Percentiles rank a stretch among this genome's conserved stretches.
phyloP scores from a whole-genome alignment of 2,888 invertebrate genomes.

The Eledona agricola region DNA sequence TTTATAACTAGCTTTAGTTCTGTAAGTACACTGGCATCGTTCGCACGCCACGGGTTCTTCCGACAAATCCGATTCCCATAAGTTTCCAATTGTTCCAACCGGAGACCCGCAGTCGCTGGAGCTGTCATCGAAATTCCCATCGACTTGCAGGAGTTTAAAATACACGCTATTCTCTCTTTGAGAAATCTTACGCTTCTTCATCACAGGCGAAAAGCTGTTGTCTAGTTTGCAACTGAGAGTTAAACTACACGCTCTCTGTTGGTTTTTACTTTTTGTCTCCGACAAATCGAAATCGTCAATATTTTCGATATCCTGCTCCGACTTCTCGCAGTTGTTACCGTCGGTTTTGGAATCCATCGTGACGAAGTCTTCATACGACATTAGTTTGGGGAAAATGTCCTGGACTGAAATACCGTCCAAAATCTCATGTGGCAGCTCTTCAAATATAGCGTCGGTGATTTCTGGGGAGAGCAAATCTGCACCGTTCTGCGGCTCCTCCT shows the following conservation, averaged over 20 bases:
- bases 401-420: conserved; percentile 87
- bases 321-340: conserved; percentile 49
- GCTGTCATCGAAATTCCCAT: conserved; percentile 66
- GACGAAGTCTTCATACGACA: conserved; percentile 74
- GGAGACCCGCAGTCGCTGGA: conserved; percentile 63
- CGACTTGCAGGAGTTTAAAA: conserved; percentile 66
- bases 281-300: conserved; percentile 63
- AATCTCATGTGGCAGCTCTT: conserved; percentile 83
- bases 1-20: conserved; percentile 83
- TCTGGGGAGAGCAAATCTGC: conserved; percentile 85
- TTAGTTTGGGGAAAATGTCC: conserved; percentile 79
- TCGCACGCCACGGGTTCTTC: conserved; percentile 86
- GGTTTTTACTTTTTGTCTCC: conserved; percentile 62
- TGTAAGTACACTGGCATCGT: conserved; percentile 86
- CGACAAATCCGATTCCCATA: conserved; percentile 64
- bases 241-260: conserved; percentile 74
- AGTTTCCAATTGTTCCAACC: conserved; percentile 62
- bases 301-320: conserved; percentile 65
- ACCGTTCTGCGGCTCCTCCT: conserved; percentile 81
- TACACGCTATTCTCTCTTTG: conserved; percentile 60
- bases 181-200: conserved; percentile 72
- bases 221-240: conserved; percentile 78
- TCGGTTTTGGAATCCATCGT: conserved; percentile 67
- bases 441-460: conserved; percentile 85
- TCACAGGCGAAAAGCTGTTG: conserved; percentile 68